These are phyloP conservation scores for Gallinago nigripennis DNA, from an alignment of 2,797 vertebrate genomes.

Conservation along the genomic window DNA sequence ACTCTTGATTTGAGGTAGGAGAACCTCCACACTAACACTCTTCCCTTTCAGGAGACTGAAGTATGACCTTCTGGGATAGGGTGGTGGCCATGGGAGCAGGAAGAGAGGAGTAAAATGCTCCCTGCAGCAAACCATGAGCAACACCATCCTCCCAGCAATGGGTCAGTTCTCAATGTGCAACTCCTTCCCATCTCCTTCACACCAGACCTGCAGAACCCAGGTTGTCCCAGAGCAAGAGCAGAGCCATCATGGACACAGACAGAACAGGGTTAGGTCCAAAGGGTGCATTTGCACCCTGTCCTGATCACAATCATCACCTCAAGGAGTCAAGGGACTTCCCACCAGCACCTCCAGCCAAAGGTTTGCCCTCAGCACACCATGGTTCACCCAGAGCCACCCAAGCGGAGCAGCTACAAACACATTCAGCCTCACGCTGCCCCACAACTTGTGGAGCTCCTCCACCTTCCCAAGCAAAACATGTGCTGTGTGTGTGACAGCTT, in stretches of 20 bases:
- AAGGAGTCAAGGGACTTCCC: not conserved
- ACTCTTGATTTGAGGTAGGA: not conserved
- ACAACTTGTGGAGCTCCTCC: not conserved
- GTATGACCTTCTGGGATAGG: rapidly evolving
- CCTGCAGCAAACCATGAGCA: not conserved
- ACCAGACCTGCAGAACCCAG: not conserved
- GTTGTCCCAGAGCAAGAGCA: not conserved
- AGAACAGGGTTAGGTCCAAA: not conserved
- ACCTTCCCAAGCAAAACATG: not conserved
- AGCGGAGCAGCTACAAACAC: not conserved
- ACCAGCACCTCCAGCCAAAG: not conserved
- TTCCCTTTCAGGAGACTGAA: not conserved
- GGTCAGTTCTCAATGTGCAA: not conserved
- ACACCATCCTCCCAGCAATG: not conserved
- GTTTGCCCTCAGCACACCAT: not conserved
- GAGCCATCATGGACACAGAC: rapidly evolving
- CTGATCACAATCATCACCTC: rapidly evolving
- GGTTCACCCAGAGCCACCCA: not conserved
- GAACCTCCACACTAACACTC: not conserved
- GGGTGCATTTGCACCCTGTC: not conserved
- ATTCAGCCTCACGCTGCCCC: not conserved
- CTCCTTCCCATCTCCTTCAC: not conserved
- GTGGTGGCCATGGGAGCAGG: not conserved
- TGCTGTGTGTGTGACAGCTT: not conserved
- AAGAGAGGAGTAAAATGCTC: not conserved